Base-by-base conservation (phyloP, 2,797 vertebrate species). In the Hoplostethus mediterraneus region DNA sequence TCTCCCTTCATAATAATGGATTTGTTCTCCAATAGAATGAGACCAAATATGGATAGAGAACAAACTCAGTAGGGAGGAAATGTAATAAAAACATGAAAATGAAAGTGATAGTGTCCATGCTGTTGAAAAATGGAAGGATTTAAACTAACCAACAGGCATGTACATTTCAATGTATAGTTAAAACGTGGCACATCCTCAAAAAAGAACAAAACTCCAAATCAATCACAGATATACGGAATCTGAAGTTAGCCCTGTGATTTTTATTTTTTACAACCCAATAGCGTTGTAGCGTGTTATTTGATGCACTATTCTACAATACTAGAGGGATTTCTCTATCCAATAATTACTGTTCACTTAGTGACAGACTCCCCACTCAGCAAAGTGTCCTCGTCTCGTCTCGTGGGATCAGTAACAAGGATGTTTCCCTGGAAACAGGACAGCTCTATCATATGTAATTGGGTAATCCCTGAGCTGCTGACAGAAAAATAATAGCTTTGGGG, bases 351-450 rank as follows among this genome's bases (percentile, higher is more conserved):
- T 88, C 79, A 81, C 69, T 78, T 77, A 73, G 82, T 74, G 82
- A 74, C 85, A 87, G 89, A 90, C 90, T 87, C 86, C 71, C 71
- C 84, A 81, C 86, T 86, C 81, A 75, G 88, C 80, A 74, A 84
- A 49, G 16, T 81, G 70, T 86, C 81, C 85, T 77, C 60, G 58
- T 83, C 78, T 81, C n/a, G 52, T 80, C 86, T 82, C 60, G 14
- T 75, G 81, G 83, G 88, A 89, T 87, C 87, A 60, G 80, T 68
- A 88, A 82, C 87, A 79, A 81, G 79, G 85, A 89, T 88, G 91
- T 94, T 90, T 93, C 92, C 90, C 85, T 93, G 92, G 91, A 92
- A 94, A 94, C 91, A 82, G 88, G 87, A 90, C 83, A 79, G 81
- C 86, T 84, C 84, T 75, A 79, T 84, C 71, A 79, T 76, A 76